Evolutionary conservation across 2,888 invertebrate species (phyloP), one percentile per base, ranked within the genome.

Genomic region (Xanthorhoe spadicearia): DNA sequence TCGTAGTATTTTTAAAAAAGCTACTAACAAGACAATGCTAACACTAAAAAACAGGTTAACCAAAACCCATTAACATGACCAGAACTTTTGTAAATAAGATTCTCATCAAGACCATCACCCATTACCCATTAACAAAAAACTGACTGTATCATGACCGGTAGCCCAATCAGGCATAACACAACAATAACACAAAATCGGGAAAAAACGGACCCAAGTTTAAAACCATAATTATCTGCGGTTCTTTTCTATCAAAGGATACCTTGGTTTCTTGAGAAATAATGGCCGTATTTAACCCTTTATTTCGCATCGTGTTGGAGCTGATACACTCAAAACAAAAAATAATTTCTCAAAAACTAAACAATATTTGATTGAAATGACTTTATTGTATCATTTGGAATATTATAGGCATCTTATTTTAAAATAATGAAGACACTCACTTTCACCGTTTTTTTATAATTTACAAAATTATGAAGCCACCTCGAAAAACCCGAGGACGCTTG

Each of bases 221-320:
- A 68, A 56, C 60, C 64, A 62, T 64, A 38, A 59, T 59, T 61
- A 64, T 63, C 61, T 61, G 67, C 52, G 64, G 53, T 64, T 56
- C 48, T 55, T 62, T 61, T 56, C 56, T 67, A 60, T 57, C 50
- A 43, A 17, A 48, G 32, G 10, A 13, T 51, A 15, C 15, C 5
- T 6, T 48, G 17, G 4, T 59, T 43, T 51, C 6, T 35, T 43
- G 10, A 32, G 32, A 53, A 35, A 57, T 2, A 1, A 18, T 19
- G 13, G 35, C 3, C 18, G 49, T 35, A 0, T 0, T 50, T 15
- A 18, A 6, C 3, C 49, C 1, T 23, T 4, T 23, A 23, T 3
- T 23, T 23, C 4, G 23, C 4, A 3, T 23, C n/a, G n/a, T n/a
- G n/a, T n/a, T n/a, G n/a, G n/a, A 9, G 49, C 18, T 15, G 17